Evolutionary conservation across 2,113 vertebrate genomes (phyloP).

Genomic region (Chamaea fasciata): DNA sequence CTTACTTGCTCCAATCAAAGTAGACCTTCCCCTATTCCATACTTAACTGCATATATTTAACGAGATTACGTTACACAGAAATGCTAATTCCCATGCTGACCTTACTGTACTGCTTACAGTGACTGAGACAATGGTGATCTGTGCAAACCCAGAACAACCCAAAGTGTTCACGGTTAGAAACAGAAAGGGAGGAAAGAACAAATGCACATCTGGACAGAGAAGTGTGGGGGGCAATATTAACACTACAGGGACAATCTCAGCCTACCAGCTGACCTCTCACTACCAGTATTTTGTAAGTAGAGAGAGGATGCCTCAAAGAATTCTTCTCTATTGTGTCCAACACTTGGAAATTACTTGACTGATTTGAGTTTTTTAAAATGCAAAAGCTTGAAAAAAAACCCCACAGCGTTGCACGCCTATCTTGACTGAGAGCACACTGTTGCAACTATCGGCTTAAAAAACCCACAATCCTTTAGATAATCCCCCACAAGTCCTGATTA

Average conservation of each 20-base stretch:
- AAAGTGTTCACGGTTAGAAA: not conserved
- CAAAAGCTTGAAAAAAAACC: not conserved
- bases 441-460: not conserved
- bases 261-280: not conserved
- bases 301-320: not conserved
- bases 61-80: rapidly evolving
- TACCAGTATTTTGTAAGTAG: not conserved
- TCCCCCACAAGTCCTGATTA: not conserved
- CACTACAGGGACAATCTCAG: not conserved
- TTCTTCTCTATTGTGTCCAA: not conserved
- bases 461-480: not conserved
- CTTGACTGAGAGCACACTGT: not conserved
- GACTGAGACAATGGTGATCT: not conserved
- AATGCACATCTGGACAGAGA: not conserved
- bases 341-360: not conserved
- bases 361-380: not conserved
- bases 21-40: not conserved
- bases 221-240: not conserved
- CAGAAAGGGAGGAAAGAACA: not conserved
- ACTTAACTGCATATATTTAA: not conserved
- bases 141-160: not conserved
- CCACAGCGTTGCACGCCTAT: rapidly evolving
- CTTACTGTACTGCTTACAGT: not conserved
- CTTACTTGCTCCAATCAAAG: not conserved
- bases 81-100: not conserved